Percentiles rank a stretch among this genome's conserved stretches.
phyloP scores from a whole-genome alignment of 2,797 vertebrate genomes.

The Leptodactylus fallax region DNA sequence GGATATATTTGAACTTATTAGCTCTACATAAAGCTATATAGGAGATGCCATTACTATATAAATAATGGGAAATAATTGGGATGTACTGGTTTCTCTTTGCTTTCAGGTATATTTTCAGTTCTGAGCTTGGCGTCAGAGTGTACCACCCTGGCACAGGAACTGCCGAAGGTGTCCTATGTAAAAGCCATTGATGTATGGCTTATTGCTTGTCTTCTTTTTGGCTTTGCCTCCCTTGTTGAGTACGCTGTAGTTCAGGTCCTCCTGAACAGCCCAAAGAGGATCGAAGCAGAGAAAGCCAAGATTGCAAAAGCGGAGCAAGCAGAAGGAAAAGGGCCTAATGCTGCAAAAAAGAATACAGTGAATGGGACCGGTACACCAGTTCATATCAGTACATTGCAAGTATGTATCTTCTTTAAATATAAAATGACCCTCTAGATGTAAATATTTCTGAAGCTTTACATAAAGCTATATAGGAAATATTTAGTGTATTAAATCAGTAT shows the following conservation, averaged over 20 bases:
- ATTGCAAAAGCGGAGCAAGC: conserved; percentile 91
- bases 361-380: conserved; percentile 94
- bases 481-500: no score
- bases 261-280: conserved; percentile 94
- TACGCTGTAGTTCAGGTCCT: conserved; percentile 98
- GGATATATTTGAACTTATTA: no score
- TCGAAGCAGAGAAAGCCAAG: conserved; percentile 94
- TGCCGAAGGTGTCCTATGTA: conserved; percentile 98
- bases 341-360: conserved; percentile 86
- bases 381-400: conserved; percentile 96
- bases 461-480: no score
- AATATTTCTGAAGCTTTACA: no score
- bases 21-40: no score
- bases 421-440: no score
- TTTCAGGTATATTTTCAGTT: conserved; percentile 94
- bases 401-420: conserved; percentile 72
- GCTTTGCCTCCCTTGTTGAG: conserved; percentile 96
- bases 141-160: conserved; percentile 92
- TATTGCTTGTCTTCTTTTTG: conserved; percentile 97
- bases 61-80: not conserved
- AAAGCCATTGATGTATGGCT: conserved; percentile 99
- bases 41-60: not conserved
- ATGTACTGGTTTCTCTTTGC: conserved; percentile 25
- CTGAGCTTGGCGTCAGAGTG: conserved; percentile 98
- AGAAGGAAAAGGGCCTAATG: conserved; percentile 81